phyloP scores from a whole-genome alignment of 2,113 vertebrate genomes.

The Callipepla californica region DNA sequence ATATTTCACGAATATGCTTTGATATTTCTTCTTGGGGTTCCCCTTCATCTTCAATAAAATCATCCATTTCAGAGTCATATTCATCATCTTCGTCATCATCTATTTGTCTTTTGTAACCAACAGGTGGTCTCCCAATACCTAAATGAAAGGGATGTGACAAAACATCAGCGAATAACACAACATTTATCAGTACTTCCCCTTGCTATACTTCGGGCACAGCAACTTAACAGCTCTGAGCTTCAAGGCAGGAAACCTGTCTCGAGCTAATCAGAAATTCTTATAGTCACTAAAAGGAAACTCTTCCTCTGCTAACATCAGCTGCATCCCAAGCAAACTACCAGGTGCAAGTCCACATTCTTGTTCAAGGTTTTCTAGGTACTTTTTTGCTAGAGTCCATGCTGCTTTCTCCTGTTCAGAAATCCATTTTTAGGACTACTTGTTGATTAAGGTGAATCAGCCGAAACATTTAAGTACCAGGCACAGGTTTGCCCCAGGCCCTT shows the following conservation, averaged over 20 bases:
- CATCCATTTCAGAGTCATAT: slow-evolving; percentile 97
- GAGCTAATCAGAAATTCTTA: neutral
- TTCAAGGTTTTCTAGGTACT: neutral
- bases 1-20: slow-evolving; percentile 95
- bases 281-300: neutral
- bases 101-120: slow-evolving; percentile 83
- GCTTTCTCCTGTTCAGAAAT: neutral
- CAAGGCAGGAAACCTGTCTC: neutral
- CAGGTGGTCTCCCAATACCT: slow-evolving; percentile 82
- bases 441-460: neutral
- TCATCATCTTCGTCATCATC: slow-evolving; percentile 90
- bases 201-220: neutral
- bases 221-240: neutral
- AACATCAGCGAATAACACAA: neutral
- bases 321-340: neutral
- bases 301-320: neutral
- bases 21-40: slow-evolving; percentile 92
- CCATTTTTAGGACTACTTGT: neutral
- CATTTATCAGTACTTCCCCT: neutral
- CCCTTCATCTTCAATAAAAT: slow-evolving; percentile 96
- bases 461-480: neutral
- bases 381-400: neutral
- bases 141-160: neutral
- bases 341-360: neutral
- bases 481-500: neutral